phyloP scores from a whole-genome alignment of 2,113 vertebrate genomes.

The Brachirus orientalis region DNA sequence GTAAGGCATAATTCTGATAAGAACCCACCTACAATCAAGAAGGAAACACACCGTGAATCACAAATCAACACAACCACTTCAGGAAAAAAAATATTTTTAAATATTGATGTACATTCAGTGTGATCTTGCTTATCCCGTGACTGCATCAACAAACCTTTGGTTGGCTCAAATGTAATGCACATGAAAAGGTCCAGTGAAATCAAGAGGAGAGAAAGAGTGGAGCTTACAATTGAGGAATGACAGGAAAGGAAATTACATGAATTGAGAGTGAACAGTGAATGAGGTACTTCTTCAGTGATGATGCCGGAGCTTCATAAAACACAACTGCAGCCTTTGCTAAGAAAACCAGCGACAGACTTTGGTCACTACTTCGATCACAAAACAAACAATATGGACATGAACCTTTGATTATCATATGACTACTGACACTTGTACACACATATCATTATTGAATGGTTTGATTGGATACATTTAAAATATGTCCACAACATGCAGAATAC shows the following conservation, averaged over 20 bases:
- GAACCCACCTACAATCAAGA: constrained; percentile 61
- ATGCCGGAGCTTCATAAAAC: constrained; percentile 26
- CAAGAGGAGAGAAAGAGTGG: constrained; percentile 13
- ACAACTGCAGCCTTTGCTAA: constrained; percentile 3
- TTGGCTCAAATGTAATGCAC: constrained; percentile 55
- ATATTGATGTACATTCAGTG: constrained; percentile 75
- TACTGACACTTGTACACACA: constrained; percentile 5
- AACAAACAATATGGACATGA: neutral
- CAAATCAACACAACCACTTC: constrained; percentile 39
- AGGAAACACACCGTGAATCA: constrained; percentile 49
- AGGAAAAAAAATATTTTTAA: constrained; percentile 38
- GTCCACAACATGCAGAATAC: constrained; percentile 47
- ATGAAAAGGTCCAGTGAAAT: constrained; percentile 43
- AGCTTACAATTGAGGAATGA: constrained; percentile 4
- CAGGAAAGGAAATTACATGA: constrained; percentile 17
- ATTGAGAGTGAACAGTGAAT: constrained; percentile 21
- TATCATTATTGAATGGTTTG: neutral
- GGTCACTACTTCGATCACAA: constrained; percentile 3
- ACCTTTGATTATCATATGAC: constrained; percentile 19
- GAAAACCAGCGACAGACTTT: neutral
- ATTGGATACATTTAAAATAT: constrained; percentile 19
- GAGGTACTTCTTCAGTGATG: constrained; percentile 3
- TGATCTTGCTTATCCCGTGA: constrained; percentile 50
- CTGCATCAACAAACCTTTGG: constrained; percentile 63
- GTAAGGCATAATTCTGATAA: constrained; percentile 38